Conservation (phyloP, 2,888 invertebrate genomes). For the Ectemnius lituratus region DNA sequence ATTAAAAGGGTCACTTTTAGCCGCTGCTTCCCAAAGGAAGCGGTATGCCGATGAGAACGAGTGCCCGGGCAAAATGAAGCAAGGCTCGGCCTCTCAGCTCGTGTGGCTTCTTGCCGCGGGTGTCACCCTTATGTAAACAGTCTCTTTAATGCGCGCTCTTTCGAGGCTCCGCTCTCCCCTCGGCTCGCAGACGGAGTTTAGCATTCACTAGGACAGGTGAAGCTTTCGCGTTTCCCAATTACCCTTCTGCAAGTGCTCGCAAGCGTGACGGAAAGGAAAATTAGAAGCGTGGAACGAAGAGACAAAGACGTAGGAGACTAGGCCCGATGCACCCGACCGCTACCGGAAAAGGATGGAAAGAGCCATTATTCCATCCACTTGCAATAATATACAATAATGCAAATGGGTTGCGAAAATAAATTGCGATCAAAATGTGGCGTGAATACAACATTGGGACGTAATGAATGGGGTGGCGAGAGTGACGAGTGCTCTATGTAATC, state of each 20-base stretch:
- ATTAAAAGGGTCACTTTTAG: too few species aligned
- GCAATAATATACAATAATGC: too few species aligned
- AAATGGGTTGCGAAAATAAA: neutral
- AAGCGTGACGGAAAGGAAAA: conserved; percentile 7
- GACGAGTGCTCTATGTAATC: neutral
- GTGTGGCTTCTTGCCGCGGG: conserved; percentile 2
- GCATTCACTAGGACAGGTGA: conserved; percentile 1
- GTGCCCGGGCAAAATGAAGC: conserved; percentile 1
- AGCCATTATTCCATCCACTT: too few species aligned
- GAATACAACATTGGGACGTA: neutral
- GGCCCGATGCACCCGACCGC: neutral
- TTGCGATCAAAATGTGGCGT: neutral
- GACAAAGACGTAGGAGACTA: neutral
- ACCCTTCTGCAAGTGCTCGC: conserved; percentile 4
- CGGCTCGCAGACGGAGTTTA: neutral
- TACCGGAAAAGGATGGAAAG: neutral
- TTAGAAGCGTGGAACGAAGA: conserved; percentile 1
- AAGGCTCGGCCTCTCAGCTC: neutral
- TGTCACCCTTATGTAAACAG: conserved; percentile 7
- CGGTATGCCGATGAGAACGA: too few species aligned
- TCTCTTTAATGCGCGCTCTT: neutral
- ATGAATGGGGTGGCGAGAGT: neutral
- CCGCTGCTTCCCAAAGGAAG: too few species aligned
- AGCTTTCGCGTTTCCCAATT: conserved; percentile 4
- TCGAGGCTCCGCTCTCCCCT: neutral